These are phyloP conservation scores for Cryptus viduatorius DNA, from an alignment of 2,888 invertebrate genomes.

Conservation along the genomic window DNA sequence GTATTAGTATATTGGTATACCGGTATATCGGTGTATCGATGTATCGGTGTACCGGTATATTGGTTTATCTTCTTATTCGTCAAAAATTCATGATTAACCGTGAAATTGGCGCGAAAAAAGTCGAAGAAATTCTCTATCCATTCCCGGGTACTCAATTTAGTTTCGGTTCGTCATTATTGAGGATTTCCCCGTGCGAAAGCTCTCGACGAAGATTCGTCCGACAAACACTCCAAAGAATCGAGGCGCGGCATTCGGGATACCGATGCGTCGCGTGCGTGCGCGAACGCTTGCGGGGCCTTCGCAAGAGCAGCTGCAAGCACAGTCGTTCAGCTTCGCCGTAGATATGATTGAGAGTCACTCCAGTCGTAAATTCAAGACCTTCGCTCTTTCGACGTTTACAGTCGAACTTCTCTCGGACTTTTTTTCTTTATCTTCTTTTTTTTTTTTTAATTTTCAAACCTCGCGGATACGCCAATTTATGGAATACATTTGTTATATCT, in stretches of 20 bases:
- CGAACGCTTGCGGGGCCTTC: conserved; percentile 27
- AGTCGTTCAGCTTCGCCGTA: conserved; percentile 39
- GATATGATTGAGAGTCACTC: conserved; percentile 61
- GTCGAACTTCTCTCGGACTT: conserved; percentile 50
- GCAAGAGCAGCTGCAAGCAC: conserved; percentile 20
- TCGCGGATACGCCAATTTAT: conserved; percentile 33
- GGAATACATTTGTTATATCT: conserved; percentile 37
- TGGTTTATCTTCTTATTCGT: not conserved
- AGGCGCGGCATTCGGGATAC: conserved; percentile 2
- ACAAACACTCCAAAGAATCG: conserved; percentile 18
- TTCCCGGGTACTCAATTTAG: conserved; percentile 32
- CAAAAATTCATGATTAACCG: not conserved
- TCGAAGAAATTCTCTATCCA: not conserved
- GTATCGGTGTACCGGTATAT: too few relatives aligned
- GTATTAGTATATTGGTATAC: too few relatives aligned
- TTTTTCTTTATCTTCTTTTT: conserved; percentile 11
- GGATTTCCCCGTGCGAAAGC: not conserved
- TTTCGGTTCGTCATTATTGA: conserved; percentile 34
- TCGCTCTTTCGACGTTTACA: conserved; percentile 54
- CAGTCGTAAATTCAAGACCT: conserved; percentile 58
- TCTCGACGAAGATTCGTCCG: not conserved
- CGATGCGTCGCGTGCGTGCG: conserved; percentile 31
- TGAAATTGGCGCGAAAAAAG: conserved; percentile 16
- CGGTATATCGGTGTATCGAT: too few relatives aligned
- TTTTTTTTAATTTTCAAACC: not conserved